Base-by-base conservation (phyloP, 2,888 invertebrate genomes). In the Mesoligia furuncula region DNA sequence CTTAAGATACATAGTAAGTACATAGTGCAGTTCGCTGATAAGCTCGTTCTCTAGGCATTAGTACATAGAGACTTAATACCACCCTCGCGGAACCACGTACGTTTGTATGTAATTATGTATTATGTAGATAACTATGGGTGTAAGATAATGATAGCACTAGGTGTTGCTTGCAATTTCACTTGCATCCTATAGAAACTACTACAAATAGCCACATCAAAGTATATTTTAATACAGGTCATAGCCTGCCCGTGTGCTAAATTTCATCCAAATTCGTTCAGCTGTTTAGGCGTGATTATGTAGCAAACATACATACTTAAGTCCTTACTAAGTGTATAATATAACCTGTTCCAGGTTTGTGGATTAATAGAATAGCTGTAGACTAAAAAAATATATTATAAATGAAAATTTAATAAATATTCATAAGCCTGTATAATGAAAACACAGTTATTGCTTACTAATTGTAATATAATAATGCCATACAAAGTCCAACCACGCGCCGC, bases 381-480 rank as follows among this genome's bases (percentile, higher is more conserved):
- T 24, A 62, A 20, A 36, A 20, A 51, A 17, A 36, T 51, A 27
- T n/a, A 20, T 9, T n/a, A 17, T 24, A n/a, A 42, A n/a, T 17
- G n/a, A 54, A 36, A 45, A 24, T 27, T 45, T 39, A 48, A 67
- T 74, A 64, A 79, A 73, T 77, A 81, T 73, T 81, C 17, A 77
- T 79, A 59, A 75, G 76, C 27, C 48, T 1, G 15, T n/a, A 31
- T 54, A 24, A 81, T 83, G 67, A 73, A 75, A 77, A 70, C 61
- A 79, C 66, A 84, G 67, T 81, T 81, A 80, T 72, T 73, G 78
- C 70, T 31, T 77, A 77, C 69, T 83, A 86, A 84, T 81, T 69
- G 78, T 42, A 67, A 80, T 62, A 70, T 83, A 77, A 85, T 85
- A 71, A 69, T 75, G 75, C 15, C 17, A 81, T 81, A 70, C 71